phyloP scores from a whole-genome alignment of 2,888 invertebrate genomes.

The Homarus gammarus region DNA sequence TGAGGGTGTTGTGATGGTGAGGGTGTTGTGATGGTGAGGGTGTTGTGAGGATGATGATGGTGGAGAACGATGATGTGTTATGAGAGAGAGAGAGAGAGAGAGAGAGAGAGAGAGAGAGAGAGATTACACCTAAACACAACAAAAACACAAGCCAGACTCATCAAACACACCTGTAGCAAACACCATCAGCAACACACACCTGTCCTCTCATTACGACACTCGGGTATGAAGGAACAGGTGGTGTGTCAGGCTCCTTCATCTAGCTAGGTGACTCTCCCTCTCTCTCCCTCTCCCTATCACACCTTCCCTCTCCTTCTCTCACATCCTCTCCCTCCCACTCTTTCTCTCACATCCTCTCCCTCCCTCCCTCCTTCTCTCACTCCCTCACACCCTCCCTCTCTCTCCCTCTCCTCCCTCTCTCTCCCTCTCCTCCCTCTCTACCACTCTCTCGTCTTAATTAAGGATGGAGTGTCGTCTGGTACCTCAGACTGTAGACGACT shows the following conservation, averaged over 20 bases:
- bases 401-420: too few species aligned
- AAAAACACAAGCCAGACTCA: not conserved
- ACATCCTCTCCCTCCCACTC: not conserved
- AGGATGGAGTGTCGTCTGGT: too few species aligned
- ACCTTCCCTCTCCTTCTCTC: not conserved
- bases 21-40: not conserved
- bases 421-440: too few species aligned
- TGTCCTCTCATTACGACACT: too few species aligned
- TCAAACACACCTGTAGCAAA: not conserved
- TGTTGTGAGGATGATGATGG: not conserved
- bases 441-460: too few species aligned
- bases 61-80: too few species aligned
- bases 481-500: too few species aligned
- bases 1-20: too few species aligned
- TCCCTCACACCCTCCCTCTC: too few species aligned
- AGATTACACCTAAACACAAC: not conserved
- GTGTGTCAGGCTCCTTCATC: not conserved
- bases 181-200: too few species aligned
- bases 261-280: not conserved
- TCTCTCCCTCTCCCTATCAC: conserved; percentile 16
- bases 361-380: not conserved
- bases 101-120: not conserved
- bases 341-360: not conserved
- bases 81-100: not conserved
- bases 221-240: not conserved